A percentile compares a stretch with the other conserved stretches of the same genome.
Conservation (phyloP, 2,888 invertebrate species). For the Caenorhabditis sp. region DNA sequence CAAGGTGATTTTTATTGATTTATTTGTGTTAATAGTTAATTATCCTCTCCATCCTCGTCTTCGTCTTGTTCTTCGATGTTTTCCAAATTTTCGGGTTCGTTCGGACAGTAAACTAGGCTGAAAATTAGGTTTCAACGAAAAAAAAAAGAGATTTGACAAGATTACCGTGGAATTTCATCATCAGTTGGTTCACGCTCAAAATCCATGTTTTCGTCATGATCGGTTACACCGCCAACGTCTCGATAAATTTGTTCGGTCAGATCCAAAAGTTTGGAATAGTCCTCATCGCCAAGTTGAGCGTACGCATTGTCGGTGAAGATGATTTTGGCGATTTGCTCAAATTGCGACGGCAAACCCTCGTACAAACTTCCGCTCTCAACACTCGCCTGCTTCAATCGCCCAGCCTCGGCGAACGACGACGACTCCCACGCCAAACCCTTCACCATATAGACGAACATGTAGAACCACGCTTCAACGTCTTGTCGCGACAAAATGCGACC, state of each 20-base stretch:
- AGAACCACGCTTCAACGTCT: conserved; percentile 59
- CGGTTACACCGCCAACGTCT: conserved; percentile 40
- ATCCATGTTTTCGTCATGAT: conserved; percentile 59
- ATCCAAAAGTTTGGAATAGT: conserved; percentile 16
- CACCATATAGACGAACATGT: conserved; percentile 48
- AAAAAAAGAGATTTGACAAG: neutral
- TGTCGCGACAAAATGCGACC: conserved; percentile 27
- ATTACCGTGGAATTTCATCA: conserved; percentile 53
- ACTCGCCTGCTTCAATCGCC: conserved; percentile 16
- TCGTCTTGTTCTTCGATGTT: conserved; percentile 63
- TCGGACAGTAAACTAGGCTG: conserved; percentile 23
- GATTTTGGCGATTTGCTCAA: conserved; percentile 35
- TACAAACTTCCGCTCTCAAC: conserved; percentile 13
- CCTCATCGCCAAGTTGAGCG: conserved; percentile 10
- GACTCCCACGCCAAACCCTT: conserved; percentile 53
- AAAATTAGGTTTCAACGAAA: neutral
- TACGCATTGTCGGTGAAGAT: conserved; percentile 8
- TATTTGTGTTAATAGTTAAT: neutral
- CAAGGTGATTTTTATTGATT: conserved; percentile 74
- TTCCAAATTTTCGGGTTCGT: conserved; percentile 12
- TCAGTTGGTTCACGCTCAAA: conserved; percentile 59
- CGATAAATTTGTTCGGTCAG: conserved; percentile 32
- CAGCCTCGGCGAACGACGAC: conserved; percentile 28
- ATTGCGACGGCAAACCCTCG: conserved; percentile 32
- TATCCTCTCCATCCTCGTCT: conserved; percentile 74